Conservation (phyloP, 2,888 invertebrate genomes). For the Papilio protenor region DNA sequence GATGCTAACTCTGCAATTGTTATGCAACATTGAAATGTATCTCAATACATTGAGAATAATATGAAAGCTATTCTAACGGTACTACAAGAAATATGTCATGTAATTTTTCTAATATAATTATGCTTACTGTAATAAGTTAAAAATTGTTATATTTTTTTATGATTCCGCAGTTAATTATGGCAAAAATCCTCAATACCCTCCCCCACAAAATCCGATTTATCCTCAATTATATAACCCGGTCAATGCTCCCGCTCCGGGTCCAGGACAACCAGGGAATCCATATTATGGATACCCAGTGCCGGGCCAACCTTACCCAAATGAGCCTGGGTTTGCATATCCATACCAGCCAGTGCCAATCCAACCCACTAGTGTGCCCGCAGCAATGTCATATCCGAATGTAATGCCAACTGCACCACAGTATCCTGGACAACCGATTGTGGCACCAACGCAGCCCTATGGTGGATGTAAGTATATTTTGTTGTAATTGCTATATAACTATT, state of each 20-base stretch:
- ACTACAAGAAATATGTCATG: background rate
- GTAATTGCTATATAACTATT: background rate
- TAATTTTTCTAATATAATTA: background rate
- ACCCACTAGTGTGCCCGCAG: conserved; percentile 54
- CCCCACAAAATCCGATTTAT: conserved; percentile 68
- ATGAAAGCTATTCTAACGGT: background rate
- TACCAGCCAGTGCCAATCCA: conserved; percentile 50
- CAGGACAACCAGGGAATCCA: conserved; percentile 54
- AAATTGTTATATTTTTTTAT: conserved; percentile 20
- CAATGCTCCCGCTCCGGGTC: conserved; percentile 58
- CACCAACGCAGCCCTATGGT: conserved; percentile 48
- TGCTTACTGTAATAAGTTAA: background rate
- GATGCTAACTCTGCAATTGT: background rate
- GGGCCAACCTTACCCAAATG: conserved; percentile 53
- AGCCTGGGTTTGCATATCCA: conserved; percentile 57
- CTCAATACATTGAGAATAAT: background rate
- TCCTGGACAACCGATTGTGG: conserved; percentile 50
- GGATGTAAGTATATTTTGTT: conserved; percentile 48
- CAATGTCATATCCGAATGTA: conserved; percentile 64
- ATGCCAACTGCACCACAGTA: conserved; percentile 51
- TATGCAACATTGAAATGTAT: background rate
- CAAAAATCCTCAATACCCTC: conserved; percentile 65
- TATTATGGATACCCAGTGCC: conserved; percentile 50
- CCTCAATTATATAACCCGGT: conserved; percentile 67
- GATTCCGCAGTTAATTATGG: conserved; percentile 68